A percentile compares a stretch with the other conserved stretches of the same genome.
Conservation (phyloP, 2,113 vertebrate species). For the Psephotus haematonotus region DNA sequence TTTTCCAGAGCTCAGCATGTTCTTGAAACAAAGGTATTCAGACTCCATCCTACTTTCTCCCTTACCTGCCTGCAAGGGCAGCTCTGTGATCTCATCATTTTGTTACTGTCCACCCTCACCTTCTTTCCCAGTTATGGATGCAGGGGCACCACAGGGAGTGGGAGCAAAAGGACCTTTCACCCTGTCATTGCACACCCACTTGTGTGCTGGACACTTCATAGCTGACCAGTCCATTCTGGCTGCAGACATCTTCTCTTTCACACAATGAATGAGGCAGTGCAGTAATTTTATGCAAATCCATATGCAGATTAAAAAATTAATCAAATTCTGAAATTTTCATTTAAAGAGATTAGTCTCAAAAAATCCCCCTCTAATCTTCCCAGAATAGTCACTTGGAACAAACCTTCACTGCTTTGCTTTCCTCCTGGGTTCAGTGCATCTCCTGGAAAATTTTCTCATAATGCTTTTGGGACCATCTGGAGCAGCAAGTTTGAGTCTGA, state of each 20-base stretch:
- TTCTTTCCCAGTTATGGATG: background rate
- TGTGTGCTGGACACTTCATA: background rate
- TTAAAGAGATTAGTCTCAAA: constrained; percentile 66
- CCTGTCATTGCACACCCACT: background rate
- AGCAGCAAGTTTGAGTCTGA: constrained; percentile 27
- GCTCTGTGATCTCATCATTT: background rate
- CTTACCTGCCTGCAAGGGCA: background rate
- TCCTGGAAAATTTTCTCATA: constrained; percentile 29
- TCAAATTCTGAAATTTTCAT: constrained; percentile 69
- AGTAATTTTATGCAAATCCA: constrained; percentile 62
- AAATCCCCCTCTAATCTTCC: constrained; percentile 58
- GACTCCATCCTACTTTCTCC: background rate
- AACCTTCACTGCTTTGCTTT: constrained; percentile 26
- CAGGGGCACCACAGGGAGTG: background rate
- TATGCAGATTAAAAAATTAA: constrained; percentile 61
- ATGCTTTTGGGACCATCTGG: constrained; percentile 35
- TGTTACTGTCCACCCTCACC: background rate
- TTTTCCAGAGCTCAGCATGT: constrained; percentile 22
- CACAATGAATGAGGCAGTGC: background rate
- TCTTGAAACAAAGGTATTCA: background rate
- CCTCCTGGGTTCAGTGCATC: constrained; percentile 43
- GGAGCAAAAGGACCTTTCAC: background rate
- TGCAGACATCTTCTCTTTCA: background rate
- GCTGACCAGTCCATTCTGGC: background rate
- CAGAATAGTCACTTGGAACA: constrained; percentile 52